phyloP scores from a whole-genome alignment of 2,888 invertebrate species.

The Melieria omissa region DNA sequence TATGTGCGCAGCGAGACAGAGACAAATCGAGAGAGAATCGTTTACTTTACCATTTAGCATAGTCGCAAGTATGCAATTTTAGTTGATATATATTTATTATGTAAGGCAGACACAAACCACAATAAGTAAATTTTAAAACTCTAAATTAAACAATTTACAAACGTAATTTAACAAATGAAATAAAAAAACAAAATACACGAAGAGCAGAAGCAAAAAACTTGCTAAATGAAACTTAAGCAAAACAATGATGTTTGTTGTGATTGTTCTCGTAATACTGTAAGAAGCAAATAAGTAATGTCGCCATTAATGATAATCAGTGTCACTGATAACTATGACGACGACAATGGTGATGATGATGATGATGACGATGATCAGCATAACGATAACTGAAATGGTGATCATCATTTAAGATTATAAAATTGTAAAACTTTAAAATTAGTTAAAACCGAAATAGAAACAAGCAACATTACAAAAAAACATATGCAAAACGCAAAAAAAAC shows the following conservation, averaged over 20 bases:
- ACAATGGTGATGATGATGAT: no score
- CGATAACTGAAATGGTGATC: no score
- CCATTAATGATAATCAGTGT: no score
- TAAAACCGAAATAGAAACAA: background rate
- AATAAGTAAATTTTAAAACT: conserved; percentile 28
- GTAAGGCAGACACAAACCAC: background rate
- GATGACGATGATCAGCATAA: no score
- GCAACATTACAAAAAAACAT: background rate
- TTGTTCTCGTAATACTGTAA: conserved; percentile 19
- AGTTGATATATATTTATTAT: conserved; percentile 26
- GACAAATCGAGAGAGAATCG: conserved; percentile 7
- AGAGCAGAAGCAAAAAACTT: background rate
- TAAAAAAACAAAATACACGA: conserved; percentile 9
- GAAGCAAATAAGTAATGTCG: conserved; percentile 1
- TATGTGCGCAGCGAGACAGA: conserved; percentile 7
- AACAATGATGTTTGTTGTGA: conserved; percentile 31
- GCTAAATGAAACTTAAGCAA: background rate
- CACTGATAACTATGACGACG: no score
- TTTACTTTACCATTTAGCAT: conserved; percentile 14
- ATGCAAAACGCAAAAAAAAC: conserved; percentile 6
- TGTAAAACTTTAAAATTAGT: background rate
- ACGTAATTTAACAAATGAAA: conserved; percentile 9
- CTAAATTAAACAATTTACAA: conserved; percentile 6
- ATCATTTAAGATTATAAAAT: background rate
- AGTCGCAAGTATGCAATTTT: conserved; percentile 22